These are phyloP conservation scores for Gorsachius goisagi DNA, from an alignment of 2,113 vertebrate genomes.

Conservation along the genomic window DNA sequence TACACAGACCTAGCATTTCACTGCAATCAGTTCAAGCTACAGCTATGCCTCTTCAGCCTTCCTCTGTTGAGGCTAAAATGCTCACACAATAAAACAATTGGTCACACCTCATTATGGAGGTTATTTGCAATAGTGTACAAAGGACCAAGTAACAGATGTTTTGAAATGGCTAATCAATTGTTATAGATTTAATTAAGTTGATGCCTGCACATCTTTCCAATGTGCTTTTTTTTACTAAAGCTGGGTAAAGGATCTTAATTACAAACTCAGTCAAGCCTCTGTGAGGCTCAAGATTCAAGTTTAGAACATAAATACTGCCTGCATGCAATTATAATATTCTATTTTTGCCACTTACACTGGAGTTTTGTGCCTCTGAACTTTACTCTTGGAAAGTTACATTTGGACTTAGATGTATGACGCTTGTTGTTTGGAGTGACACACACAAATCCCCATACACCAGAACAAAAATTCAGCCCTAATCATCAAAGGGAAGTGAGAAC, in stretches of 20 bases:
- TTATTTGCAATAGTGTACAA: not conserved
- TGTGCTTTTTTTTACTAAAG: not conserved
- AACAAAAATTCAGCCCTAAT: constrained; percentile 63
- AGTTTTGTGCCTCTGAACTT: not conserved
- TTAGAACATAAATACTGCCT: not conserved
- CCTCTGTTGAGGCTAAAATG: not conserved
- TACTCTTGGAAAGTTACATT: constrained; percentile 49
- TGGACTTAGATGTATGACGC: constrained; percentile 28
- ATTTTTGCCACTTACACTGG: not conserved
- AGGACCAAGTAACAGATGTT: constrained; percentile 18
- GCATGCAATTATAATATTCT: not conserved
- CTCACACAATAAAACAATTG: not conserved
- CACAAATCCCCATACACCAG: constrained; percentile 53
- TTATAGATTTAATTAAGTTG: constrained; percentile 20
- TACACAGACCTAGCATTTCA: not conserved
- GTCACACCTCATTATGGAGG: constrained; percentile 25
- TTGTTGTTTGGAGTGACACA: constrained; percentile 45
- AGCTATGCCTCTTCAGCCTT: not conserved
- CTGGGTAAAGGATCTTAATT: not conserved
- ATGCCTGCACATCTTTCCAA: not conserved
- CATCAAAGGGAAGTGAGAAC: constrained; percentile 68
- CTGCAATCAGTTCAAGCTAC: not conserved
- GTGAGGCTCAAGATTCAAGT: not conserved
- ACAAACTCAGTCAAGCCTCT: not conserved
- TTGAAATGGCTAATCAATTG: constrained; percentile 30